Base-by-base conservation (phyloP, 1,140 invertebrate genomes). In the Tyrophagus putrescentiae region DNA sequence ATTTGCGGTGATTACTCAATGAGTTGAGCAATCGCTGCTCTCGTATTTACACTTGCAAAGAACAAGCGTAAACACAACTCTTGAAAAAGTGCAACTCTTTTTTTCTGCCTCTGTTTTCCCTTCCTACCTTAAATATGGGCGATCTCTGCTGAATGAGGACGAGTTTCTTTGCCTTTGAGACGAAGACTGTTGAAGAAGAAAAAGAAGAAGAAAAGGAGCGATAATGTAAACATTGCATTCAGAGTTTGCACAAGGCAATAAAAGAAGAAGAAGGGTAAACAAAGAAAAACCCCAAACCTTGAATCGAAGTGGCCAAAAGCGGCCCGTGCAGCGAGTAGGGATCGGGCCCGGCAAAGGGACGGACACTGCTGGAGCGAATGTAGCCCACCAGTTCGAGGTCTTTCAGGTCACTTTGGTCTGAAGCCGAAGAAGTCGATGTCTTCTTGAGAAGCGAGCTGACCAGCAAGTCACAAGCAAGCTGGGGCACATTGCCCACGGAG, bases 401-500 rank as follows among this genome's bases (percentile, higher is more conserved):
- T 23, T 25, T 29, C 1, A 32, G n/a, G 4, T 31, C 27, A 9
- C 28, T 11, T 32, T 5, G 4, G 39, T 54, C 25, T n/a, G n/a
- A n/a, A n/a, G n/a, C n/a, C n/a, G n/a, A n/a, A n/a, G n/a, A n/a
- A 11, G 7, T 6, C 29, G 6, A 28, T 18, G 32, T 32, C 3
- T n/a, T 54, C 31, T 48, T 48, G 1, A 58, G 16, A 32, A 81
- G 69, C 42, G 77, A 82, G 13, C 79, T 79, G 64, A 87, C 79
- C 4, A 87, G 64, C 50, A 87, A 71, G 70, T 88, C 85, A 48
- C 81, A 75, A 6, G 80, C 72, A 44, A 88, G 71, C 73, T 88
- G 85, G 1, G 80, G 83, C 31, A 85, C 82, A 74, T 87, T 87
- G 64, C 84, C 85, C 42, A 87, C 80, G 29, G 84, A 82, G 1